Evolutionary conservation across 2,888 invertebrate genomes (phyloP).

Genomic region (Pammene aurita): DNA sequence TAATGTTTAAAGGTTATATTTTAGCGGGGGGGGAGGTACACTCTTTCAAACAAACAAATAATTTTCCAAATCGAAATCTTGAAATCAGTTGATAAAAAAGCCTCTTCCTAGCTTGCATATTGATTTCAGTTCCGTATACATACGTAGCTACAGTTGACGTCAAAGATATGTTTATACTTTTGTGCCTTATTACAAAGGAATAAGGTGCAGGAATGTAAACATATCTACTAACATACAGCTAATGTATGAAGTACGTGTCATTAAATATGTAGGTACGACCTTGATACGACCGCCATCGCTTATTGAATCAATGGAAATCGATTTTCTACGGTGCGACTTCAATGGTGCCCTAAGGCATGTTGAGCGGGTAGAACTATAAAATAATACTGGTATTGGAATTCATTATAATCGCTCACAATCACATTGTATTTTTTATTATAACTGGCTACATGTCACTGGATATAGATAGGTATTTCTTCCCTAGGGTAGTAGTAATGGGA

Average conservation of each 20-base stretch:
- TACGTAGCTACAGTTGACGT: neutral
- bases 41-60: too few species aligned
- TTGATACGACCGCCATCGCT: conserved; percentile 23
- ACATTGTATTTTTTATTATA: too few species aligned
- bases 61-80: too few species aligned
- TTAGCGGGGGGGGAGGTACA: too few species aligned
- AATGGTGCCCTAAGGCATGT: neutral
- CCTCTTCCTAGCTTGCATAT: conserved; percentile 11
- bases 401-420: neutral
- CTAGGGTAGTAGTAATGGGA: too few species aligned
- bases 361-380: neutral
- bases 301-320: conserved; percentile 29
- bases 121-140: conserved; percentile 27
- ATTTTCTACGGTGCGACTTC: conserved; percentile 14
- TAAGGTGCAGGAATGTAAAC: neutral
- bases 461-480: too few species aligned
- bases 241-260: conserved; percentile 2
- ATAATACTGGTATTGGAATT: neutral
- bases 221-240: neutral
- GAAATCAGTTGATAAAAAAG: neutral
- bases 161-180: too few species aligned
- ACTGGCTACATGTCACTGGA: too few species aligned
- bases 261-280: conserved; percentile 28
- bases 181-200: too few species aligned
- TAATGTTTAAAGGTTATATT: too few species aligned